Conservation (phyloP, 2,797 vertebrate species). For the Arremon brunneinucha region DNA sequence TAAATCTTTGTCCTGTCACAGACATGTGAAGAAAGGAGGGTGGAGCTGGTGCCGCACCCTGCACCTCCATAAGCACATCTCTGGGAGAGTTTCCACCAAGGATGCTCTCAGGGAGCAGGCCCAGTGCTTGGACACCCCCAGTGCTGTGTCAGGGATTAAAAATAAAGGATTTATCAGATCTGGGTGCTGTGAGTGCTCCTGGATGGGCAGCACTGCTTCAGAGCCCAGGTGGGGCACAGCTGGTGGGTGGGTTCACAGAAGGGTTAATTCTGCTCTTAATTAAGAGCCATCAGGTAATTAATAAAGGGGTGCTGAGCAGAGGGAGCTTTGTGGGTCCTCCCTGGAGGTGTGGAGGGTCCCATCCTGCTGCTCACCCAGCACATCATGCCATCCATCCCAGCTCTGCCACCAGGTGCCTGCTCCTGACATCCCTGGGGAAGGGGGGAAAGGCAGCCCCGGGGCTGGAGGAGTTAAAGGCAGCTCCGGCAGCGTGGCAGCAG, state of each 20-base stretch:
- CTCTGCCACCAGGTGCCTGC: accelerated
- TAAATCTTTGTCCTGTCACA: slow-evolving; percentile 58
- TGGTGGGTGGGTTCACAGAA: not conserved
- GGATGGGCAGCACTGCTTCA: not conserved
- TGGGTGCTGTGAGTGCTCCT: not conserved
- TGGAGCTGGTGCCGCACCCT: slow-evolving; percentile 54
- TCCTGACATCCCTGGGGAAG: not conserved
- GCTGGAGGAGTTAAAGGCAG: slow-evolving; percentile 57
- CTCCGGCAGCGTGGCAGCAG: not conserved
- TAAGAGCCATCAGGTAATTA: not conserved
- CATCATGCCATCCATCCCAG: accelerated
- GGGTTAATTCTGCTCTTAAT: not conserved
- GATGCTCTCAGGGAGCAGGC: not conserved
- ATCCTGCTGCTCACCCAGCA: accelerated
- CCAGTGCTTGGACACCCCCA: not conserved
- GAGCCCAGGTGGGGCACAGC: not conserved
- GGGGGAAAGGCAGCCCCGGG: not conserved
- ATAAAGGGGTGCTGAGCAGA: not conserved
- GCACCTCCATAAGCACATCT: not conserved
- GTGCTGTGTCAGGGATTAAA: not conserved
- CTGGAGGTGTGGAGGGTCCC: not conserved
- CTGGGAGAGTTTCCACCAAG: not conserved
- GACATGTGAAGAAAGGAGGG: slow-evolving; percentile 29
- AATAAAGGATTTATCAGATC: not conserved
- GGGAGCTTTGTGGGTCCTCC: not conserved